phyloP scores from a whole-genome alignment of 2,113 vertebrate genomes.

The Oncorhynchus tshawytscha region DNA sequence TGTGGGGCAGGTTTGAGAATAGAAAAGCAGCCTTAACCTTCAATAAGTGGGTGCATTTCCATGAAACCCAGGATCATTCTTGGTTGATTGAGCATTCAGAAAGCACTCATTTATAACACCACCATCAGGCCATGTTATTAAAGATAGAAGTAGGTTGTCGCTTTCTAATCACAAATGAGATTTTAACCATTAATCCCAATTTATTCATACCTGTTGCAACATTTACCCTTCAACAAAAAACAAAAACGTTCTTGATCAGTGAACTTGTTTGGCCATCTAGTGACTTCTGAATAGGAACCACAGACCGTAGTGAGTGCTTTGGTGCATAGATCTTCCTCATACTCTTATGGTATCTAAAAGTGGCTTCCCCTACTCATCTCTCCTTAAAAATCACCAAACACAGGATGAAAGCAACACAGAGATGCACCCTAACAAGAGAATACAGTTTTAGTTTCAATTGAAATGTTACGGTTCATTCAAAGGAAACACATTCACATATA shows the following conservation, averaged over 20 bases:
- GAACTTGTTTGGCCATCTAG: not conserved
- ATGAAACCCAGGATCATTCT: not conserved
- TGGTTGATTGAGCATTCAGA: not conserved
- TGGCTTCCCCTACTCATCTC: not conserved
- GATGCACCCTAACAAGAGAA: not conserved
- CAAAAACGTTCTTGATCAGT: too few relatives aligned
- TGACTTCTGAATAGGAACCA: not conserved
- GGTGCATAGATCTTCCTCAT: not conserved
- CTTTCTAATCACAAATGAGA: too few relatives aligned
- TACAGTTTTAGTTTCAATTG: not conserved
- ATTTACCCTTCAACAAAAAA: too few relatives aligned
- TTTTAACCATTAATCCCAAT: too few relatives aligned
- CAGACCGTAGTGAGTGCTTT: not conserved
- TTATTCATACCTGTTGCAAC: too few relatives aligned
- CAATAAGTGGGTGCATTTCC: not conserved
- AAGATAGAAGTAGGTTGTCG: too few relatives aligned
- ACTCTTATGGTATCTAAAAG: not conserved
- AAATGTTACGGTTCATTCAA: not conserved
- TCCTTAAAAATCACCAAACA: not conserved
- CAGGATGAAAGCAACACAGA: not conserved
- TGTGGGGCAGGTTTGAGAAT: too few relatives aligned
- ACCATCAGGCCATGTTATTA: not conserved
- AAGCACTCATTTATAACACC: not conserved
- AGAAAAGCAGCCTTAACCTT: too few relatives aligned
- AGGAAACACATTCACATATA: constrained; percentile 15